These are phyloP conservation scores for Molanna angustata DNA, from an alignment of 2,888 invertebrate species.

Conservation along the genomic window DNA sequence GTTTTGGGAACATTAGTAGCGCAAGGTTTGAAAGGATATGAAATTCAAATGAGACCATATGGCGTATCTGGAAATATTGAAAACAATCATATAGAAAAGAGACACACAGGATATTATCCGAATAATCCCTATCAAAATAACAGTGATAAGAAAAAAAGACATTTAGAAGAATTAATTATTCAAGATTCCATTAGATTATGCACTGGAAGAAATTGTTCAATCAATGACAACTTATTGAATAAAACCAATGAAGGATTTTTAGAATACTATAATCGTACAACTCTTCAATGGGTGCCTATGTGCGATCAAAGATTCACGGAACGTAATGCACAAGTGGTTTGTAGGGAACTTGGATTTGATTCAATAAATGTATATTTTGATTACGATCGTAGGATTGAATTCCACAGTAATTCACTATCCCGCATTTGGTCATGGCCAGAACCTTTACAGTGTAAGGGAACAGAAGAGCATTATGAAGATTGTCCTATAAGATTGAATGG, in stretches of 20 bases:
- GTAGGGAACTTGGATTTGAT: conserved; percentile 87
- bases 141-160: conserved; percentile 48
- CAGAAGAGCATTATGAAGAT: conserved; percentile 73
- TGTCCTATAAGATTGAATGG: conserved; percentile 88
- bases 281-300: conserved; percentile 94
- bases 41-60: conserved; percentile 75
- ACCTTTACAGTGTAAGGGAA: conserved; percentile 79
- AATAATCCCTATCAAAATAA: conserved; percentile 41
- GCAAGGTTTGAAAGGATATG: conserved; percentile 69
- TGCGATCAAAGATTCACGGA: conserved; percentile 96
- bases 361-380: conserved; percentile 86
- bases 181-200: conserved; percentile 73
- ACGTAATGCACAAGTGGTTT: conserved; percentile 95
- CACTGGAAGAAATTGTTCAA: conserved; percentile 69
- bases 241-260: conserved; percentile 79
- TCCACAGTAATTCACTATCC: conserved; percentile 82
- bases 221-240: conserved; percentile 52
- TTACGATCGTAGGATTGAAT: conserved; percentile 81
- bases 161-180: conserved; percentile 55
- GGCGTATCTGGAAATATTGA: conserved; percentile 42
- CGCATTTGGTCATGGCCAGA: conserved; percentile 95
- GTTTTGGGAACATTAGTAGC: conserved; percentile 90
- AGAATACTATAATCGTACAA: conserved; percentile 93
- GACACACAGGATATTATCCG: conserved; percentile 11
- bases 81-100: conserved; percentile 43